A percentile compares a stretch with the other conserved stretches of the same genome.
phyloP scores from a whole-genome alignment of 30 jellyfish, hydroid and myxozoan genomes.

The Aurelia coerulea region DNA sequence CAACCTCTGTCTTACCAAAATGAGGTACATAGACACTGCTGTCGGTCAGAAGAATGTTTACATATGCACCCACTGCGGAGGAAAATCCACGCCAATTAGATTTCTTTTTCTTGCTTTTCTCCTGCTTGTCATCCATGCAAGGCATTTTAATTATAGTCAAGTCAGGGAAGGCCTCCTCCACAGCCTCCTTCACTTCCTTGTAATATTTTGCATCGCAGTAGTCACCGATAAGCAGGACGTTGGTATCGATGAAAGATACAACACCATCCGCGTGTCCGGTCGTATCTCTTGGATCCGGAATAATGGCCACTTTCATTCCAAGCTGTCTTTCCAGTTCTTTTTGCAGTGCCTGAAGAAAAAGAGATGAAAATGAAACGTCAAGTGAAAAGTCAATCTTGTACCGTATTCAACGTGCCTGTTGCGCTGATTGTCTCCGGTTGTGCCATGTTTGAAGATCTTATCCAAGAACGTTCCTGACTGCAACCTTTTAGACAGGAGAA shows the following conservation, averaged over 20 bases:
- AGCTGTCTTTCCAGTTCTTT: conserved; percentile 16
- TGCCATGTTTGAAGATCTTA: too few relatives aligned
- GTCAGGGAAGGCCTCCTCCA: conserved; percentile 48
- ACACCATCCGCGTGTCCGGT: conserved; percentile 81
- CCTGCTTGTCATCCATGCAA: conserved; percentile 44
- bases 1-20: conserved; percentile 23
- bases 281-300: conserved; percentile 74
- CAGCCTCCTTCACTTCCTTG: conserved; percentile 51
- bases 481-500: too few relatives aligned
- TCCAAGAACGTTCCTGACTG: too few relatives aligned
- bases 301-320: conserved; percentile 61
- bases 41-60: conserved; percentile 58
- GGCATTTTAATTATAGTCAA: conserved; percentile 49
- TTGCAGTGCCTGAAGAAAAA: conserved; percentile 6
- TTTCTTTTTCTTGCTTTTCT: conserved; percentile 18
- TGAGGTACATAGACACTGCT: conserved; percentile 64
- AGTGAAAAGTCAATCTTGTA: too few relatives aligned
- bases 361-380: background rate
- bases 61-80: conserved; percentile 64
- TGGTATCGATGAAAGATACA: conserved; percentile 64
- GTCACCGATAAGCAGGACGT: conserved; percentile 57
- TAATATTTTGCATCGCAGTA: conserved; percentile 55
- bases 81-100: conserved; percentile 63
- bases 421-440: too few relatives aligned
- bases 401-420: too few relatives aligned